Percentiles rank a stretch among this genome's conserved stretches.
Evolutionary conservation across 2,888 invertebrate genomes (phyloP).

Genomic region (Chirona hameri): DNA sequence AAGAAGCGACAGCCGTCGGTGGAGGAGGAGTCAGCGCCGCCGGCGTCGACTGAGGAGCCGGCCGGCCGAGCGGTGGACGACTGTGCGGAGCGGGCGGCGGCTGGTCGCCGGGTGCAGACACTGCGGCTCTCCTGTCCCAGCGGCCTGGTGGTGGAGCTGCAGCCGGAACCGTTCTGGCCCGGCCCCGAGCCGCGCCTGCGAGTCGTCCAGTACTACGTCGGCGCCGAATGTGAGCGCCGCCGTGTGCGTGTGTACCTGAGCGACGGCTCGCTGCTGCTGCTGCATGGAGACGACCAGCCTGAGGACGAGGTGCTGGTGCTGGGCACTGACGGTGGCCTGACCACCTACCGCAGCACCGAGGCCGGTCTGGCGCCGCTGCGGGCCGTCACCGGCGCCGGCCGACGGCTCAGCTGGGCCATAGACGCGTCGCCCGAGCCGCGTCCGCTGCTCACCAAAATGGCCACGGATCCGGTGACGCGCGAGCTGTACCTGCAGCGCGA

Average conservation of each 20-base stretch:
- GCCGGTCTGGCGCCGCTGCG: background rate
- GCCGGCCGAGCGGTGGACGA: background rate
- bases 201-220: constrained; percentile 13
- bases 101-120: background rate
- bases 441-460: constrained; percentile 12
- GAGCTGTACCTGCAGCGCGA: constrained; percentile 30
- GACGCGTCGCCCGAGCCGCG: background rate
- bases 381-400: background rate
- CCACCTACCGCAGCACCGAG: background rate
- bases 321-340: background rate
- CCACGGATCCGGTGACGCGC: constrained; percentile 23
- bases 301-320: background rate
- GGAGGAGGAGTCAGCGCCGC: background rate
- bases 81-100: background rate
- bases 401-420: background rate
- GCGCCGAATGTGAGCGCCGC: background rate
- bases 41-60: background rate
- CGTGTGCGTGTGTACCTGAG: background rate
- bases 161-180: constrained; percentile 9
- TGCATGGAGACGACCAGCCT: background rate
- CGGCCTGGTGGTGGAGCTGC: constrained; percentile 29
- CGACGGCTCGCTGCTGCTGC: constrained; percentile 10
- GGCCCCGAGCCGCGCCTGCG: constrained; percentile 22
- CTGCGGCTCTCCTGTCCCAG: constrained; percentile 2
- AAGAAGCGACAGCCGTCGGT: background rate